These are phyloP conservation scores for Drosophila aff. DNA, from an alignment of 1,140 invertebrate genomes.

Conservation along the genomic window DNA sequence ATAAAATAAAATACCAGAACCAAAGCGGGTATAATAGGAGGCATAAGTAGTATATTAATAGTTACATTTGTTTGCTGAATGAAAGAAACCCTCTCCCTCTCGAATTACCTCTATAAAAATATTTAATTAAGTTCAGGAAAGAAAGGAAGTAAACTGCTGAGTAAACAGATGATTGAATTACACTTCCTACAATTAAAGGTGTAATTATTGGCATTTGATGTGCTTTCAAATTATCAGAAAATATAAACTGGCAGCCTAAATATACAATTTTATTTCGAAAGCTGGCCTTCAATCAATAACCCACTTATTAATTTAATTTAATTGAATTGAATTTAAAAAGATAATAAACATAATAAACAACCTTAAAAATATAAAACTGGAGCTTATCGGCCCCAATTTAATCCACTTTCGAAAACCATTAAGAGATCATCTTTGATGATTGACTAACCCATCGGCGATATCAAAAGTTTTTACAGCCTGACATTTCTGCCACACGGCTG, in stretches of 20 bases:
- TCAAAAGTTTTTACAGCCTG: conserved; percentile 25
- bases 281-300: conserved; percentile 18
- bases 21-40: background rate
- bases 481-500: conserved; percentile 38
- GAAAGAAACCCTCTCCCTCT: background rate
- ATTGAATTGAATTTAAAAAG: conserved; percentile 2
- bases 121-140: background rate
- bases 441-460: conserved; percentile 33
- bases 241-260: background rate
- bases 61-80: background rate
- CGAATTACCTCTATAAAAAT: conserved; percentile 4
- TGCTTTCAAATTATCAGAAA: conserved; percentile 1
- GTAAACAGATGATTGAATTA: conserved; percentile 12
- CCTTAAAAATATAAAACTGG: conserved; percentile 5
- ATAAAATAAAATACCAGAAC: background rate
- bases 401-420: conserved; percentile 40
- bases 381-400: conserved; percentile 19
- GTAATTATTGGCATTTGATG: conserved; percentile 5
- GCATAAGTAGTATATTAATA: background rate
- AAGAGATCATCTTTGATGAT: conserved; percentile 42
- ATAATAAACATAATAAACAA: conserved; percentile 12
- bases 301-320: conserved; percentile 17
- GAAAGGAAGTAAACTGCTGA: conserved; percentile 4
- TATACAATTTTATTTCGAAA: conserved; percentile 15
- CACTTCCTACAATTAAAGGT: conserved; percentile 7